These are phyloP conservation scores for Orthonyx spaldingii DNA, from an alignment of 2,113 vertebrate species.

Conservation along the genomic window DNA sequence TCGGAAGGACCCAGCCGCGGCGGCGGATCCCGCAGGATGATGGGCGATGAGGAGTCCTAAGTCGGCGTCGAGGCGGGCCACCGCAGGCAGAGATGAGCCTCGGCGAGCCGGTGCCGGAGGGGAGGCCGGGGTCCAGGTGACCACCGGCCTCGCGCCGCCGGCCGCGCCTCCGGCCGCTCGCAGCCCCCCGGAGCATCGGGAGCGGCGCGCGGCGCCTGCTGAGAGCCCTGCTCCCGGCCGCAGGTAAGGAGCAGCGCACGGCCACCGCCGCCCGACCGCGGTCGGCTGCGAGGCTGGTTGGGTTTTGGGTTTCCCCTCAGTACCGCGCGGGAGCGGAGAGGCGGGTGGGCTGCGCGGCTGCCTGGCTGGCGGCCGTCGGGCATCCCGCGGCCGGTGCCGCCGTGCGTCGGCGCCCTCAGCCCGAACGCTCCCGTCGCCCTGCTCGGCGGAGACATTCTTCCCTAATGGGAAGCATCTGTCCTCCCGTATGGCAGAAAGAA, in stretches of 20 bases:
- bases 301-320: background rate
- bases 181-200: background rate
- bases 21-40: background rate
- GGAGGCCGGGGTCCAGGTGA: background rate
- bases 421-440: background rate
- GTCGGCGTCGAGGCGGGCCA: background rate
- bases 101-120: background rate
- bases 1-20: background rate
- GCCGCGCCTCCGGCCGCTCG: background rate
- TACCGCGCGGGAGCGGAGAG: background rate
- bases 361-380: background rate
- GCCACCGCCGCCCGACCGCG: background rate
- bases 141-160: background rate
- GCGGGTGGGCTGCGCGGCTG: background rate
- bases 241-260: constrained; percentile 4
- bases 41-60: background rate
- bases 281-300: too few species aligned
- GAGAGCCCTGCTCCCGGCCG: background rate
- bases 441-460: background rate
- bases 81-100: background rate
- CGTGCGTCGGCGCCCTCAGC: background rate
- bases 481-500: background rate
- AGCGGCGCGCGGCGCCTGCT: background rate
- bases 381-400: background rate
- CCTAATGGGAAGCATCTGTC: constrained; percentile 35